phyloP scores from a whole-genome alignment of 2,113 vertebrate genomes.

The Leiothrix lutea region DNA sequence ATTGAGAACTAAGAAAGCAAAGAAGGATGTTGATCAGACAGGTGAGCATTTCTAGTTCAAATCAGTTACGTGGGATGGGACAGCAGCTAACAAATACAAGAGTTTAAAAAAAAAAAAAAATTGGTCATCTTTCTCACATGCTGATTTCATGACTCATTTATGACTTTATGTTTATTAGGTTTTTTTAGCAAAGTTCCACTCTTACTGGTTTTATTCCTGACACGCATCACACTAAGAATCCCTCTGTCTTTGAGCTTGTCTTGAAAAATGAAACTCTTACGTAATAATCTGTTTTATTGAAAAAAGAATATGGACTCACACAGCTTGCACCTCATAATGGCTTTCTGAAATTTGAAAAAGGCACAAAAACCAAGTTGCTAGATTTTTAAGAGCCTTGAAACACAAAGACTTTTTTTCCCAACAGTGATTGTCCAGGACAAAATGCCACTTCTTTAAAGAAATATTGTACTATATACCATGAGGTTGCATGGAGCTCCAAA shows the following conservation, averaged over 20 bases:
- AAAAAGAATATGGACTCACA: background rate
- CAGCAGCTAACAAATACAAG: background rate
- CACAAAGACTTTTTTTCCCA: background rate
- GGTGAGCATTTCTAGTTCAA: background rate
- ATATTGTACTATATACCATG: background rate
- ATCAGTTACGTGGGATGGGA: background rate
- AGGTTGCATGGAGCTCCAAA: background rate
- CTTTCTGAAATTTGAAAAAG: background rate
- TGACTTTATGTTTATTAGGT: background rate
- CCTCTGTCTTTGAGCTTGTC: background rate
- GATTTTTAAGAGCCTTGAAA: background rate
- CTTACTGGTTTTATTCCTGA: background rate
- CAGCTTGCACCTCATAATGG: background rate
- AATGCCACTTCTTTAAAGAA: background rate
- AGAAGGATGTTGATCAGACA: background rate
- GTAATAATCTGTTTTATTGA: background rate
- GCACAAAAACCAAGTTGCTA: background rate
- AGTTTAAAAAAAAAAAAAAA: no score
- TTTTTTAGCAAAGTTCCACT: background rate
- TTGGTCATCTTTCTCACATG: background rate
- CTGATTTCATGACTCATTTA: background rate
- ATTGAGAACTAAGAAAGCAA: background rate
- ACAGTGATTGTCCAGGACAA: background rate
- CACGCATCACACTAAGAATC: background rate
- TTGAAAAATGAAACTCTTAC: background rate